phyloP scores from a whole-genome alignment of 2,888 invertebrate genomes.

The Eilema sororculum region DNA sequence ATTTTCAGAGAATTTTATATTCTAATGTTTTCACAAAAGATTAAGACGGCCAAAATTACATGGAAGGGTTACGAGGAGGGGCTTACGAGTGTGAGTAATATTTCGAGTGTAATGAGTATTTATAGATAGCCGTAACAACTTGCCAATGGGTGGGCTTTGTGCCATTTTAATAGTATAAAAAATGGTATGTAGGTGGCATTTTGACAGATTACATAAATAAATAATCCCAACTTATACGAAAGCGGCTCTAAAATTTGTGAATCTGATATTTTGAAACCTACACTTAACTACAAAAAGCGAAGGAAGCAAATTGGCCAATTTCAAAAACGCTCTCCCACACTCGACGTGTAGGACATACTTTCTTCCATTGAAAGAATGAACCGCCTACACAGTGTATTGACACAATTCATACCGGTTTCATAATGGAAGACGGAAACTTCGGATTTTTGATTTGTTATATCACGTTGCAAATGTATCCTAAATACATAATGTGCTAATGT shows the following conservation, averaged over 20 bases:
- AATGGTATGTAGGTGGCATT: slow-evolving; percentile 33
- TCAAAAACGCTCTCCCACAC: slow-evolving; percentile 60
- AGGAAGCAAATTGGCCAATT: slow-evolving; percentile 65
- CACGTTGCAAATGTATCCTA: slow-evolving; percentile 62
- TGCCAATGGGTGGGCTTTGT: neutral
- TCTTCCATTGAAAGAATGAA: slow-evolving; percentile 79
- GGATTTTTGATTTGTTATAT: slow-evolving; percentile 72
- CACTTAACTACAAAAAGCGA: slow-evolving; percentile 34
- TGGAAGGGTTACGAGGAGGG: neutral
- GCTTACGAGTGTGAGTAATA: neutral
- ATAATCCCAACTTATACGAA: slow-evolving; percentile 18
- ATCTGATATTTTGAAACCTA: slow-evolving; percentile 31
- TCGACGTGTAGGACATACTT: slow-evolving; percentile 61
- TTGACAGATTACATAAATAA: slow-evolving; percentile 17
- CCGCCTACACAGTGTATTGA: slow-evolving; percentile 77
- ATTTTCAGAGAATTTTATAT: neutral
- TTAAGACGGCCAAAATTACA: neutral
- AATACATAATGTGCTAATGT: slow-evolving; percentile 48
- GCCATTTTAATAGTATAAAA: slow-evolving; percentile 10
- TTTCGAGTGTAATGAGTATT: neutral
- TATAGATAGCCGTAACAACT: neutral
- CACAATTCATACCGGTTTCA: slow-evolving; percentile 78
- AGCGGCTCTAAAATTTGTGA: slow-evolving; percentile 19
- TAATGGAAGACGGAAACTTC: slow-evolving; percentile 76
- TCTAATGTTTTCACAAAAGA: neutral